Evolutionary conservation across 2,797 vertebrate species (phyloP).

Genomic region (Hydrocynus forskahlii): DNA sequence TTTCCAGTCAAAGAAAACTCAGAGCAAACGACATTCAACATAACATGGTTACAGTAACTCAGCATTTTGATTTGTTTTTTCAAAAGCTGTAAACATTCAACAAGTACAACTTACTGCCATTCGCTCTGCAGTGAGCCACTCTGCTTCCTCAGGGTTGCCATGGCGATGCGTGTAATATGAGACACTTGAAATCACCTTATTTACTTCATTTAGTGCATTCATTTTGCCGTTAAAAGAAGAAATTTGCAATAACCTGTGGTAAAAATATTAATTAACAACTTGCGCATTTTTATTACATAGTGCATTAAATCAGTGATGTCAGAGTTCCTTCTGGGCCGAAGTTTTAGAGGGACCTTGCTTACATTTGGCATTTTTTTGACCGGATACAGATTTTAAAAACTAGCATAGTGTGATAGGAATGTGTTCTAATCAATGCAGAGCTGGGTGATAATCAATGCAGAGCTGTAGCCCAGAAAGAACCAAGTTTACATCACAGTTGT

Average conservation of each 20-base stretch:
- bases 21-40: neutral
- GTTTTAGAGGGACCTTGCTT: too few relatives aligned
- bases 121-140: conserved; percentile 98
- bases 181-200: conserved; percentile 99
- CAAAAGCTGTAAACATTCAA: neutral
- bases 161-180: conserved; percentile 99
- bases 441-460: too few relatives aligned
- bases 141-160: conserved; percentile 96
- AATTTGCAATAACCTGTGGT: conserved; percentile 97
- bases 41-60: neutral
- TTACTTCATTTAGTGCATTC: conserved; percentile 99
- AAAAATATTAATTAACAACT: neutral
- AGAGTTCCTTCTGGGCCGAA: too few relatives aligned
- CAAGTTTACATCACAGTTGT: too few relatives aligned
- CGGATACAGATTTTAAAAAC: too few relatives aligned
- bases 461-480: too few relatives aligned
- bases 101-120: conserved; percentile 88
- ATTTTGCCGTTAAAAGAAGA: conserved; percentile 99
- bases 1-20: neutral
- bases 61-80: neutral
- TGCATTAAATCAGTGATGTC: neutral
- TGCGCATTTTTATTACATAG: neutral
- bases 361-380: too few relatives aligned
- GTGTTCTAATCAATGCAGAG: too few relatives aligned
- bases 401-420: too few relatives aligned